Conservation (phyloP, 30 jellyfish, hydroid and myxozoan genomes). For the Turritopsis dohrnii region DNA sequence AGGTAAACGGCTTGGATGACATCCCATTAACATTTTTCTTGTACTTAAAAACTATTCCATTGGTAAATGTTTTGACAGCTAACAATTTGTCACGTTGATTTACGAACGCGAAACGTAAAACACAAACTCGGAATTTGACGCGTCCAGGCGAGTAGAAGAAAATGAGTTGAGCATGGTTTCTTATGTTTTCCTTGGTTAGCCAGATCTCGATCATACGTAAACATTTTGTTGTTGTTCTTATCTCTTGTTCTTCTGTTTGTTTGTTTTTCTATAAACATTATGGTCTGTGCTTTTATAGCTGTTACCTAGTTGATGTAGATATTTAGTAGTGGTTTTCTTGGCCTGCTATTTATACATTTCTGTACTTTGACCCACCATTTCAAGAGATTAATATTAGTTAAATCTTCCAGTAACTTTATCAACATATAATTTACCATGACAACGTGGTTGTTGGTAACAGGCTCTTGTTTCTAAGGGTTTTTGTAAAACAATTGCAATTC, state of each 20-base stretch:
- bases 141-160: neutral
- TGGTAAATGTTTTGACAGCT: neutral
- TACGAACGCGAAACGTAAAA: neutral
- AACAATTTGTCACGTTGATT: neutral
- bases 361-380: neutral
- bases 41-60: neutral
- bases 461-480: no score
- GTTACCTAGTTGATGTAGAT: neutral
- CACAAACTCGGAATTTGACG: neutral
- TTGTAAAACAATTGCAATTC: no score
- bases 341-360: neutral
- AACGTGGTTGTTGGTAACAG: neutral
- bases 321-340: neutral
- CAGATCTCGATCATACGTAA: neutral
- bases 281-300: neutral
- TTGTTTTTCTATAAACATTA: neutral
- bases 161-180: neutral
- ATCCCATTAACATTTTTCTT: neutral
- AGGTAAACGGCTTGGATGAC: neutral
- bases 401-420: neutral
- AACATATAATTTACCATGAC: neutral
- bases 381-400: neutral
- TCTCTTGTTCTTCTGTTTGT: neutral
- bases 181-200: neutral
- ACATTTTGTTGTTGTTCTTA: neutral